These are phyloP conservation scores for Oceanites oceanicus DNA, from an alignment of 2,113 vertebrate genomes.

Conservation along the genomic window DNA sequence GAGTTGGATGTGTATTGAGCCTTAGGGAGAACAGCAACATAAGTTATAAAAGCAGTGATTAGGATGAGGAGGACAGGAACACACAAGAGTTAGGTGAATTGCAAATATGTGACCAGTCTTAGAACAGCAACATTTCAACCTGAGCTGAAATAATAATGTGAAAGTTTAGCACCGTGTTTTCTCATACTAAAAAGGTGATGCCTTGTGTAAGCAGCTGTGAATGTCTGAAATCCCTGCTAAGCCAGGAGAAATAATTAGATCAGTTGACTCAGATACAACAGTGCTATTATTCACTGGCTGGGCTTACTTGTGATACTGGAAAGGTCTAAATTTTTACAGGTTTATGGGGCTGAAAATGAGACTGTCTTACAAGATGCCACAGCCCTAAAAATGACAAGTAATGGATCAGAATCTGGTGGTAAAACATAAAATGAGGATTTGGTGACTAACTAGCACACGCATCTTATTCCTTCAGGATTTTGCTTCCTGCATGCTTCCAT, in stretches of 20 bases:
- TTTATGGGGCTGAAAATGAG: background rate
- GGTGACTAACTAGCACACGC: background rate
- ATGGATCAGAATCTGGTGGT: background rate
- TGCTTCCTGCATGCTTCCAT: background rate
- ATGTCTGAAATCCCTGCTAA: conserved; percentile 9
- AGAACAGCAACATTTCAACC: background rate
- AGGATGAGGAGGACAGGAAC: background rate
- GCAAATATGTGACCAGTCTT: background rate
- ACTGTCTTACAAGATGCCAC: background rate
- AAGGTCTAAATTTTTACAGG: background rate
- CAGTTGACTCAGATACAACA: conserved; percentile 12
- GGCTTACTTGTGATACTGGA: background rate
- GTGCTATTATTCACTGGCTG: background rate
- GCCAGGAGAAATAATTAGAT: conserved; percentile 20
- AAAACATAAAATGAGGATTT: background rate
- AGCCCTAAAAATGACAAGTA: background rate
- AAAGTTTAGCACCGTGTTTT: background rate
- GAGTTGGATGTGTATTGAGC: background rate
- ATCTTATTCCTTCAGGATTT: background rate
- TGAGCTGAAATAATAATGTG: background rate
- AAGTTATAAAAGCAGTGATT: background rate
- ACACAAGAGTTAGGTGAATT: background rate
- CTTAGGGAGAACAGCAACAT: background rate
- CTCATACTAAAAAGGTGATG: background rate
- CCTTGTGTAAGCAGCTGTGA: background rate